A percentile compares a stretch with the other conserved stretches of the same genome.
These are phyloP conservation scores for Cygnus atratus DNA, from an alignment of 2,113 vertebrate genomes.

Conservation along the genomic window DNA sequence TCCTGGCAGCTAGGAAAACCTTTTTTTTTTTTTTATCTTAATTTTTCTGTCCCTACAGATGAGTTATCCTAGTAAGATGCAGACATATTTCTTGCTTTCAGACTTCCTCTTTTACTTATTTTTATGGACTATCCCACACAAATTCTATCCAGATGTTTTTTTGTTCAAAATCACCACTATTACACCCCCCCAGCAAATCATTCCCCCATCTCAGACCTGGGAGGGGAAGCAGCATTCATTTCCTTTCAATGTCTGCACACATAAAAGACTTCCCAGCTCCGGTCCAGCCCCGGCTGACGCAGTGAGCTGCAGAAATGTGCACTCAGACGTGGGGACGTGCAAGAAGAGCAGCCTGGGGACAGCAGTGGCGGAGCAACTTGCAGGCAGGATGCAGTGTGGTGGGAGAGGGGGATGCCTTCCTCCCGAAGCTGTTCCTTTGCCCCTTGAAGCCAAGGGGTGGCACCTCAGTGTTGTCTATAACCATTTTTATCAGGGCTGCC, in stretches of 20 bases:
- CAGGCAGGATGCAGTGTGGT: background rate
- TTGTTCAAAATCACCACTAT: too few species aligned
- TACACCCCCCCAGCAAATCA: slow-evolving; percentile 31
- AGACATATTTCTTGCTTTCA: background rate
- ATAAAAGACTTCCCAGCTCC: background rate
- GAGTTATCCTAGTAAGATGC: slow-evolving; percentile 9
- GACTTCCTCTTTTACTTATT: background rate
- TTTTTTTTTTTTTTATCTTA: background rate
- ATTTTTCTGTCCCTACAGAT: background rate
- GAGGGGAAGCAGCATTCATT: slow-evolving; percentile 36
- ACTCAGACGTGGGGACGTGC: background rate
- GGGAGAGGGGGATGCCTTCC: background rate
- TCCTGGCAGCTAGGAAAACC: background rate
- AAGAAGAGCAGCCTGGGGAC: background rate
- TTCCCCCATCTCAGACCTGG: background rate
- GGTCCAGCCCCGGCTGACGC: background rate
- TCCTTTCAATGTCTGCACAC: slow-evolving; percentile 9
- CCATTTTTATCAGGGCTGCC: background rate
- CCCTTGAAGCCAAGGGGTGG: background rate
- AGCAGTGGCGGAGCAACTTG: background rate
- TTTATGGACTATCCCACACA: background rate
- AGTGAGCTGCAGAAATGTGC: background rate
- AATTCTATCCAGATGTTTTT: background rate
- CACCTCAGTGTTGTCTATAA: background rate
- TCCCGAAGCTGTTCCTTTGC: background rate